phyloP scores from a whole-genome alignment of 1,140 invertebrate genomes.

The Lasaia peninsularis region DNA sequence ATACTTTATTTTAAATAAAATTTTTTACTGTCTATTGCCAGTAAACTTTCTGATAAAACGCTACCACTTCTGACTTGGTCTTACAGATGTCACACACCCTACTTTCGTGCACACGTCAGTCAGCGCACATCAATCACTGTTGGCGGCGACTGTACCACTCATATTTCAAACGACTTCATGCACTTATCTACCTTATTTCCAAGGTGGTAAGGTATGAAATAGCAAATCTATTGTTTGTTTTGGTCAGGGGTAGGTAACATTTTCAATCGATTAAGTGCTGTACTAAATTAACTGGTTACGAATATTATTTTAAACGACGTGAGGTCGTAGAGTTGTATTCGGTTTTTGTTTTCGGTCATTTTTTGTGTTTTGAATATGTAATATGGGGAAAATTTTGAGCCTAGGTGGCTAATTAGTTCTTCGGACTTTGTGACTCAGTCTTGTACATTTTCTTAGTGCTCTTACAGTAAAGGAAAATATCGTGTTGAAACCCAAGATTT shows the following conservation, averaged over 20 bases:
- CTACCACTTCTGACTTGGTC: slow-evolving; percentile 20
- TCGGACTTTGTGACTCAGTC: no score
- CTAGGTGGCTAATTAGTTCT: no score
- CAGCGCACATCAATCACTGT: slow-evolving; percentile 71
- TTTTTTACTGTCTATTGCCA: no score
- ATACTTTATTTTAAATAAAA: no score
- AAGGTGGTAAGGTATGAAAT: slow-evolving; percentile 39
- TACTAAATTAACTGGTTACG: slow-evolving; percentile 48
- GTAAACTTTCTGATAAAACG: no score
- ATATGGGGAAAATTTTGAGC: no score
- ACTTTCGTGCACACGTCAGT: slow-evolving; percentile 71
- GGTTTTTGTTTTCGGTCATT: background rate
- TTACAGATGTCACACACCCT: slow-evolving; percentile 37
- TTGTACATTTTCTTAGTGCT: no score
- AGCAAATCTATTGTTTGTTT: background rate
- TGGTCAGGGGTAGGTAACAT: slow-evolving; percentile 38
- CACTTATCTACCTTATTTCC: slow-evolving; percentile 26
- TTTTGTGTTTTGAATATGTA: no score
- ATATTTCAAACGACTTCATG: slow-evolving; percentile 48
- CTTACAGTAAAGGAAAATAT: no score
- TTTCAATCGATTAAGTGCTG: slow-evolving; percentile 61
- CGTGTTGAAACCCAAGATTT: no score
- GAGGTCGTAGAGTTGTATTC: slow-evolving; percentile 15
- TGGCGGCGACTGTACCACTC: slow-evolving; percentile 63
- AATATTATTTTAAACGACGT: slow-evolving; percentile 45